These are phyloP conservation scores for Mormyrus hasselquistii DNA, from an alignment of 2,797 vertebrate species.

Conservation along the genomic window DNA sequence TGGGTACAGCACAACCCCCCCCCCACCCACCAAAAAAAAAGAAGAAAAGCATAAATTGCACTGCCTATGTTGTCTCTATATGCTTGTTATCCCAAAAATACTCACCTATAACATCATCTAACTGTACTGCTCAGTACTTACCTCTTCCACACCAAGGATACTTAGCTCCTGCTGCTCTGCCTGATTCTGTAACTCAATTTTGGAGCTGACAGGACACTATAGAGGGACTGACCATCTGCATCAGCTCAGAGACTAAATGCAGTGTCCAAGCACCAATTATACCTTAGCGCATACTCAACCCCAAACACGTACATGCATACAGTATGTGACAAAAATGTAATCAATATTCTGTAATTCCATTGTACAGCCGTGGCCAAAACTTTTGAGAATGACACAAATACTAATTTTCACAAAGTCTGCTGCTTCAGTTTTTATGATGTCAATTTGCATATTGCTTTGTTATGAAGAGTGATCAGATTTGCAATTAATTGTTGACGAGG, in stretches of 20 bases:
- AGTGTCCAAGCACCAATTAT: not conserved
- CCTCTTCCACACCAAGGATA: not conserved
- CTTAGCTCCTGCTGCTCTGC: not conserved
- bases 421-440: not conserved
- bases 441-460: not conserved
- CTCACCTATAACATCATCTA: not conserved
- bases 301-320: not conserved
- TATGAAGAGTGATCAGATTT: not conserved
- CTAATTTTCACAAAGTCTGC: no score
- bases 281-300: not conserved
- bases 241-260: not conserved
- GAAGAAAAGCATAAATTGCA: not conserved
- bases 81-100: not conserved
- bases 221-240: not conserved
- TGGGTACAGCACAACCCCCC: conserved; percentile 61
- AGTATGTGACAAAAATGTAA: not conserved
- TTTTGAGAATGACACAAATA: not conserved
- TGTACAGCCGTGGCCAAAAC: not conserved
- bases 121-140: not conserved
- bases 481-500: not conserved
- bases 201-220: not conserved
- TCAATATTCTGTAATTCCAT: not conserved
- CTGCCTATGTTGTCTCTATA: not conserved
- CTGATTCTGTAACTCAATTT: not conserved
- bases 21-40: not conserved